Conservation (phyloP, 2,113 vertebrate genomes). For the Hippolais icterina region DNA sequence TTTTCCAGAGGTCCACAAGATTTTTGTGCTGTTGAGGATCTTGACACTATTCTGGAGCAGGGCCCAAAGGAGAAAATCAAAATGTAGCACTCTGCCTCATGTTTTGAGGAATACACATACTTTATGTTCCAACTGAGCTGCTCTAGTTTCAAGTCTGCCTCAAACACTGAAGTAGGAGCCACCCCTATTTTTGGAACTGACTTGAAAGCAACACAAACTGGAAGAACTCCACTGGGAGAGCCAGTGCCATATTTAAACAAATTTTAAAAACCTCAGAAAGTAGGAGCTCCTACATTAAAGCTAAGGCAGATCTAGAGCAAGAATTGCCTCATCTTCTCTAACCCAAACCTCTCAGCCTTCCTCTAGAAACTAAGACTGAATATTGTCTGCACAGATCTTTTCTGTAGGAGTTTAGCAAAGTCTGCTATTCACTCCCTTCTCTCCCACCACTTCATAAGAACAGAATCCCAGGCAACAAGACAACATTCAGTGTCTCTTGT, state of each 20-base stretch:
- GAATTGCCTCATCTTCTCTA: not conserved
- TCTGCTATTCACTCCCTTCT: not conserved
- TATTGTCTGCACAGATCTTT: not conserved
- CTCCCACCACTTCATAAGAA: not conserved
- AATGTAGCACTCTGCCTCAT: not conserved
- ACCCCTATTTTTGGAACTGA: slow-evolving; percentile 18
- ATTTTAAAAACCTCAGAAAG: not conserved
- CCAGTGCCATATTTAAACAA: not conserved
- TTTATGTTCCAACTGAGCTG: not conserved
- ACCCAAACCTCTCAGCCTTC: not conserved
- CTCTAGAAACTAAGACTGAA: not conserved
- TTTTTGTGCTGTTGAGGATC: not conserved
- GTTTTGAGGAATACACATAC: not conserved
- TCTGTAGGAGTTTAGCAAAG: not conserved
- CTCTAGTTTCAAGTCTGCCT: not conserved
- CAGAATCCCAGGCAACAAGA: not conserved
- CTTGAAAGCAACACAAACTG: not conserved
- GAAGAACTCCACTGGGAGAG: slow-evolving; percentile 5
- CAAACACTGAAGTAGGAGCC: not conserved
- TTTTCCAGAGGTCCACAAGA: not conserved
- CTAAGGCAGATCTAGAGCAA: not conserved
- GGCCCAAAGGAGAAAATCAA: not conserved
- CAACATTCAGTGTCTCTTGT: not conserved
- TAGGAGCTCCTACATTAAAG: not conserved
- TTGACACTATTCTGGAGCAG: not conserved